Evolutionary conservation across 1,140 invertebrate species (phyloP), one percentile per base, ranked within the genome.

Genomic region (Drosophila elegans): DNA sequence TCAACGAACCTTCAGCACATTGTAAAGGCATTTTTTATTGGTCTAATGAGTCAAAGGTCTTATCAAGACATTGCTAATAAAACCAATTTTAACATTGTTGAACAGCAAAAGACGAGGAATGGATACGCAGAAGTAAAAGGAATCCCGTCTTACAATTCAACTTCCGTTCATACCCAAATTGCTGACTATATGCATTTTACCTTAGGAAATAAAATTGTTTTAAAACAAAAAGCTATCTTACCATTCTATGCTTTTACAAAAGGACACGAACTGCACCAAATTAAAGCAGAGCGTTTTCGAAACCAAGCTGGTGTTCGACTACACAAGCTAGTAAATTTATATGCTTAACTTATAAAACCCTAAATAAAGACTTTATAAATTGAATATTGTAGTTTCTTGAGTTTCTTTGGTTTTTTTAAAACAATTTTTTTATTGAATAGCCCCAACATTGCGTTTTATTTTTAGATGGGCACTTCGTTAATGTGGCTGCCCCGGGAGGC

Each of bases 21-120:
- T 57, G 95, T 96, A 0, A 98, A 98, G 92, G 98, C 98, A 16
- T 99, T 99, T 93, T 96, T 99, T 78, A 94, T 97, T 78, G 99
- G 98, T 10, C 93, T 99, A 2, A 92, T 98, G 39, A 95, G 96
- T 91, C 98, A 99, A 94, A 97, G 97, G 95, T 95, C 96, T 1
- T 96, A 97, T 91, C 93, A 98, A 92, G 93, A 98, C 91, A 93
- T 99, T 36, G 97, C 98, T 0, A 96, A 99, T 77, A 96, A 98
- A 78, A 97, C 98, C 80, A 93, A 95, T 73, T 93, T 99, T 5
- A 96, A 99, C 93, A 92, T 99, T 16, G 98, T 99, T 42, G 97
- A 99, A 93, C 94, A 97, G 60, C 94, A 94, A 59, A 93, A 94
- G 56, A 96, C 98, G 89, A 95, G 95, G 75, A 93, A 94, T 55